Evolutionary conservation across 2,113 vertebrate species (phyloP).

Genomic region (Solea senegalensis): DNA sequence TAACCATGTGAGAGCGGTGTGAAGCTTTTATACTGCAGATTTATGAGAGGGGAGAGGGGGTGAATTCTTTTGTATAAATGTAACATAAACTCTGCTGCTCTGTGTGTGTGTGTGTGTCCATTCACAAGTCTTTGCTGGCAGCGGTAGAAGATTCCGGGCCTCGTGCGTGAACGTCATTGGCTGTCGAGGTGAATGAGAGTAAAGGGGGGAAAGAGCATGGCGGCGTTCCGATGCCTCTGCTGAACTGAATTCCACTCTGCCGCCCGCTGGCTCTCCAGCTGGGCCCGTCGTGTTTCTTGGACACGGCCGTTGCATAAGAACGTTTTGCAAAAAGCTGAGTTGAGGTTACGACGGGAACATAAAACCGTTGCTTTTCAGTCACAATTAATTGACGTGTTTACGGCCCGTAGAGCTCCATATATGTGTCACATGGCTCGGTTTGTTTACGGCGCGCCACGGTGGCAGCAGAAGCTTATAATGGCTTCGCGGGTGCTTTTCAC

Average conservation of each 20-base stretch:
- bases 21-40: slow-evolving; percentile 38
- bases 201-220: slow-evolving; percentile 58
- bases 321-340: background rate
- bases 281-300: slow-evolving; percentile 24
- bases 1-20: slow-evolving; percentile 19
- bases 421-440: too few relatives aligned
- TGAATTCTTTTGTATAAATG: slow-evolving; percentile 75
- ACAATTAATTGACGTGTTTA: too few relatives aligned
- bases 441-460: too few relatives aligned
- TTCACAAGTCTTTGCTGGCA: slow-evolving; percentile 74
- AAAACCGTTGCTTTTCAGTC: too few relatives aligned
- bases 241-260: slow-evolving; percentile 49
- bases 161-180: slow-evolving; percentile 66
- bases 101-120: slow-evolving; percentile 55
- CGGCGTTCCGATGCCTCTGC: slow-evolving; percentile 68
- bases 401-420: too few relatives aligned
- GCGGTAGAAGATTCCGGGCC: slow-evolving; percentile 64
- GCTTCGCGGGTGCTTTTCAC: too few relatives aligned
- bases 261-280: slow-evolving; percentile 42
- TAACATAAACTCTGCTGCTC: slow-evolving; percentile 69
- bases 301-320: slow-evolving; percentile 27
- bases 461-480: too few relatives aligned
- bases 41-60: slow-evolving; percentile 46
- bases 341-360: too few relatives aligned
- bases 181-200: slow-evolving; percentile 68